Percentiles rank a stretch among this genome's conserved stretches.
These are phyloP conservation scores for Calypte anna DNA, from an alignment of 2,113 vertebrate species.

Conservation along the genomic window DNA sequence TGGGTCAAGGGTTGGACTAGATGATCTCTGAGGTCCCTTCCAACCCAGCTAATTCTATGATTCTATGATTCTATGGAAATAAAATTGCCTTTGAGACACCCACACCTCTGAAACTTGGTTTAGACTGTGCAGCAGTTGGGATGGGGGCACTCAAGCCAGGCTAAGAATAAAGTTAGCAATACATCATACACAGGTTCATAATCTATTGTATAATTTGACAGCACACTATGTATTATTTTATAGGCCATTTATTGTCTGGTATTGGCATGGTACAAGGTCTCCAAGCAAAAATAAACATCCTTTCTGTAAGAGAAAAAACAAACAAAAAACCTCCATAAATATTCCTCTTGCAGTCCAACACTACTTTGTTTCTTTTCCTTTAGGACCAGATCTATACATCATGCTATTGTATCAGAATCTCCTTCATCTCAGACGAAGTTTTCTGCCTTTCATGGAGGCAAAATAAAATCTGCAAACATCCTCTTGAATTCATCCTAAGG, in stretches of 20 bases:
- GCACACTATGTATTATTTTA: neutral
- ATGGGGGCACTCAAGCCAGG: neutral
- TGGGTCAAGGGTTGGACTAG: no score
- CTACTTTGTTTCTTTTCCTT: neutral
- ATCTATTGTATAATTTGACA: slow-evolving; percentile 49
- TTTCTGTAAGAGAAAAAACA: neutral
- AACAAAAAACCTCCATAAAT: neutral
- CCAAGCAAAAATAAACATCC: slow-evolving; percentile 26
- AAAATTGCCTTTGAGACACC: neutral
- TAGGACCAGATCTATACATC: neutral
- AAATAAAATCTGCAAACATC: neutral
- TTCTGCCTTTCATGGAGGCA: neutral
- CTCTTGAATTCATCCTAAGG: neutral
- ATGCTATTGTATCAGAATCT: neutral
- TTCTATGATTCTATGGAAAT: no score
- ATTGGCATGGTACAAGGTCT: neutral
- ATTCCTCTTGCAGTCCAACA: neutral
- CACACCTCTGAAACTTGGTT: neutral
- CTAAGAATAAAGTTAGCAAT: slow-evolving; percentile 41
- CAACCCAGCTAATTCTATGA: no score
- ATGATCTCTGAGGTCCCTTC: no score
- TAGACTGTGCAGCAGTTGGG: neutral
- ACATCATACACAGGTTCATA: neutral
- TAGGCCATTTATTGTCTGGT: slow-evolving; percentile 8
- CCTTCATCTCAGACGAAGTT: neutral